Evolutionary conservation across 2,888 invertebrate genomes (phyloP).

Genomic region (Horisme vitalbata): DNA sequence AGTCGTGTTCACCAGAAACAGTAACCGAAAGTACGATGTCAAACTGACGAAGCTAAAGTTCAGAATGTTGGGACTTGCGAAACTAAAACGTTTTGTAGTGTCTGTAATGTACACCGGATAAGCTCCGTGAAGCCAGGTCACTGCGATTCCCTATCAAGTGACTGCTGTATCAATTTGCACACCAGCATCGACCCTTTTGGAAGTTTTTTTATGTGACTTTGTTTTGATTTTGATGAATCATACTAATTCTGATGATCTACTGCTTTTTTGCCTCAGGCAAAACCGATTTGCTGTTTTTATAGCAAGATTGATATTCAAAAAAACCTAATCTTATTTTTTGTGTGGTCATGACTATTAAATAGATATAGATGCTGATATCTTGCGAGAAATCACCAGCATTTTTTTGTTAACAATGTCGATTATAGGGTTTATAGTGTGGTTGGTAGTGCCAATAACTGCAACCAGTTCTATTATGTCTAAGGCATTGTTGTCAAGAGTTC

Average conservation of each 20-base stretch:
- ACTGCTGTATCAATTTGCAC: constrained; percentile 57
- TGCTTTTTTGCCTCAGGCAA: constrained; percentile 34
- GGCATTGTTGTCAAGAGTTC: constrained; percentile 56
- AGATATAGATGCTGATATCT: constrained; percentile 14
- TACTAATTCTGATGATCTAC: constrained; percentile 45
- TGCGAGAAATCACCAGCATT: constrained; percentile 16
- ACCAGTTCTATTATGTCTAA: constrained; percentile 48
- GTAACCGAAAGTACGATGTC: constrained; percentile 2
- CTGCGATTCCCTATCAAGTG: constrained; percentile 53
- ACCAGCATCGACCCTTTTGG: constrained; percentile 59
- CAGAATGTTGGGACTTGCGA: constrained; percentile 17
- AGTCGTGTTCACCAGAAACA: constrained; percentile 2
- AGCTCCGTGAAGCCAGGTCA: constrained; percentile 53
- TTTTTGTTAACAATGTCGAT: no score
- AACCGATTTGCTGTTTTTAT: constrained; percentile 32
- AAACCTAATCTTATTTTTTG: constrained; percentile 12
- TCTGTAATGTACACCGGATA: constrained; percentile 55
- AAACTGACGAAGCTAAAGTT: constrained; percentile 10
- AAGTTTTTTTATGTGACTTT: constrained; percentile 52
- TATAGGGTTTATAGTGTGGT: constrained; percentile 15
- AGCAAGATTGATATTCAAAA: constrained; percentile 19
- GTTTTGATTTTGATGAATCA: constrained; percentile 67
- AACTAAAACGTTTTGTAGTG: constrained; percentile 36
- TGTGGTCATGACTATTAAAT: constrained; percentile 4
- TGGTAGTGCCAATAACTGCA: constrained; percentile 50